A percentile compares a stretch with the other conserved stretches of the same genome.
These are phyloP conservation scores for Clarias macrocephalus DNA, from an alignment of 2,113 vertebrate species.

Conservation along the genomic window DNA sequence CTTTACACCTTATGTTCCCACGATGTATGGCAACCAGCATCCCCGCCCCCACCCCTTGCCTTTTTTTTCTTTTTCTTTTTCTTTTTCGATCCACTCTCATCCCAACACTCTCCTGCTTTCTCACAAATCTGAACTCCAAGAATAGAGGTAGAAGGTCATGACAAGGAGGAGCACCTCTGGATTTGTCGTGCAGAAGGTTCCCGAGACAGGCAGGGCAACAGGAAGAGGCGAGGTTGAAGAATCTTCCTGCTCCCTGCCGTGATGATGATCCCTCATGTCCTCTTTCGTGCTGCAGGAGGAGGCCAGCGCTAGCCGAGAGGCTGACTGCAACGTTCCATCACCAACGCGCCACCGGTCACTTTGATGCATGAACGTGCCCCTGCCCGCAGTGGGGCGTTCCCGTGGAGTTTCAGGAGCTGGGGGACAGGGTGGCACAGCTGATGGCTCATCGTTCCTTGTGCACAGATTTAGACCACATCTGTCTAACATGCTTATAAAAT, in stretches of 20 bases:
- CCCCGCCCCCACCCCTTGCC: not conserved
- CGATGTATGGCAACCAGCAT: conserved; percentile 37
- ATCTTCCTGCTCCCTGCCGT: conserved; percentile 42
- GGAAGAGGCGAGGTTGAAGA: conserved; percentile 32
- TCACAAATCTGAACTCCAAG: not conserved
- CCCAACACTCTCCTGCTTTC: conserved; percentile 9
- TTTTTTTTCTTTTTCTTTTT: not conserved
- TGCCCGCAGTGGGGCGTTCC: conserved; percentile 45
- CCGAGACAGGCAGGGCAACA: conserved; percentile 13
- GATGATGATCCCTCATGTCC: conserved; percentile 66
- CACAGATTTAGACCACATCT: conserved; percentile 56
- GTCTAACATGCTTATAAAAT: conserved; percentile 62
- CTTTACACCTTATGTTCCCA: conserved; percentile 63
- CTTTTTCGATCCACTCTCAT: conserved; percentile 22
- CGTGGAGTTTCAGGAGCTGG: conserved; percentile 57
- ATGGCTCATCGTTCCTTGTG: not conserved
- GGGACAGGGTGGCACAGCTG: conserved; percentile 14
- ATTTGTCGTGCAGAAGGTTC: conserved; percentile 36
- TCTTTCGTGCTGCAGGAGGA: conserved; percentile 47
- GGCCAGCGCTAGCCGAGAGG: conserved; percentile 59
- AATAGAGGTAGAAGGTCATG: conserved; percentile 19
- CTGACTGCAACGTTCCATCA: conserved; percentile 71
- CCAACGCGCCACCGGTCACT: conserved; percentile 62
- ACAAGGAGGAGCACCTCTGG: conserved; percentile 12
- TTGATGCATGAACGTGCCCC: conserved; percentile 67